These are phyloP conservation scores for Aporrectodea caliginosa DNA, from an alignment of 1,140 invertebrate genomes.

Conservation along the genomic window DNA sequence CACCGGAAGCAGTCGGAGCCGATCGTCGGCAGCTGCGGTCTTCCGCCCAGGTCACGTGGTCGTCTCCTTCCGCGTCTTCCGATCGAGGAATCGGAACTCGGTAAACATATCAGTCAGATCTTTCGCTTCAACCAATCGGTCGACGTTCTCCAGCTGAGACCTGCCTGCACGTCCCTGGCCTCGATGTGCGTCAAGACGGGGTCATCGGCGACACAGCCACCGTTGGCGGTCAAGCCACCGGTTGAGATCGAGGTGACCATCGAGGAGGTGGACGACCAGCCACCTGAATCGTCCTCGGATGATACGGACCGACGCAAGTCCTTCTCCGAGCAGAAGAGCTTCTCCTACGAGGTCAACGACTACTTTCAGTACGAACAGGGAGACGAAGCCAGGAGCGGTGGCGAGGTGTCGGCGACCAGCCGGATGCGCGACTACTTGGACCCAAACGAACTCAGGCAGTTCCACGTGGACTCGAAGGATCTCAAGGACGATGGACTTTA, in stretches of 20 bases:
- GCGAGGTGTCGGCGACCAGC: no score
- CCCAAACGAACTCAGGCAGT: neutral
- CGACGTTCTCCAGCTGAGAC: neutral
- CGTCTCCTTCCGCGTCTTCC: neutral
- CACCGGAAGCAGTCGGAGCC: slow-evolving; percentile 17
- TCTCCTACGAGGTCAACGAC: neutral
- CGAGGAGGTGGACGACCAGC: neutral
- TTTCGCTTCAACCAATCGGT: neutral
- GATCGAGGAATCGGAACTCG: neutral
- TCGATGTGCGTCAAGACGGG: neutral
- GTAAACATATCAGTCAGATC: neutral
- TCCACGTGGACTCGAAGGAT: neutral
- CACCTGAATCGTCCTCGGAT: neutral
- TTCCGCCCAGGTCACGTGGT: neutral
- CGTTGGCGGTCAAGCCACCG: neutral
- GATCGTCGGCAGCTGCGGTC: slow-evolving; percentile 4
- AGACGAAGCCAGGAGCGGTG: neutral
- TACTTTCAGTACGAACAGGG: neutral
- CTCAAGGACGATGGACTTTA: no score
- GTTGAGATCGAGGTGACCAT: neutral
- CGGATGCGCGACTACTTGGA: neutral
- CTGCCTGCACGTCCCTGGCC: neutral
- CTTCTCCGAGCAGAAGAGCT: slow-evolving; percentile 6
- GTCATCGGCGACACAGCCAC: neutral
- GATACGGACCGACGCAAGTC: neutral